Evolutionary conservation across 2,888 invertebrate species (phyloP).

Genomic region (Pachydiplax longipennis): DNA sequence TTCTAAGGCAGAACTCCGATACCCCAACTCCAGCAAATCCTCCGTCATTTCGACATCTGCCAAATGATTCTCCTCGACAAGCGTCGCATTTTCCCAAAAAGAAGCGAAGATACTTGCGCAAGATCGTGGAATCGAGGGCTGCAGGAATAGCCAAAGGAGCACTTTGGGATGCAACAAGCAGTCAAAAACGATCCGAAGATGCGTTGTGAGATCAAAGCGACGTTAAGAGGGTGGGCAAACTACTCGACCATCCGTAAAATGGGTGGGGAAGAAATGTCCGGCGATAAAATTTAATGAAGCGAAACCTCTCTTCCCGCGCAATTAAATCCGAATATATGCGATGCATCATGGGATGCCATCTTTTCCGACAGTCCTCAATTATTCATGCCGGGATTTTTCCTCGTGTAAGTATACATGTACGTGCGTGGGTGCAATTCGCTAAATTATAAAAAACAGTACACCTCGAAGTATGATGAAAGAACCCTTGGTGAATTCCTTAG

Average conservation of each 20-base stretch:
- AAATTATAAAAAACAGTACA: too few species aligned
- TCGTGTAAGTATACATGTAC: too few species aligned
- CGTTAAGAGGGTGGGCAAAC: not conserved
- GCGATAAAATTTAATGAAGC: not conserved
- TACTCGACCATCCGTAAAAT: not conserved
- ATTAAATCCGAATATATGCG: not conserved
- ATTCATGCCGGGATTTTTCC: not conserved
- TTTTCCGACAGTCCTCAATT: not conserved
- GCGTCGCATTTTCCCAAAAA: not conserved
- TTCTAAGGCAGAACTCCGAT: too few species aligned
- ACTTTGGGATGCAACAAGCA: not conserved
- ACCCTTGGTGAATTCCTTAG: too few species aligned
- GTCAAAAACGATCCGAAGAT: not conserved
- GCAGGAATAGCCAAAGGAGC: not conserved
- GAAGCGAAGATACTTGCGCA: not conserved
- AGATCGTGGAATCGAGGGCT: not conserved
- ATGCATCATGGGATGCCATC: not conserved
- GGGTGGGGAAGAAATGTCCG: not conserved
- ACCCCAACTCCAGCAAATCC: too few species aligned
- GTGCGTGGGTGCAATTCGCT: too few species aligned
- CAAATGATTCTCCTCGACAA: not conserved
- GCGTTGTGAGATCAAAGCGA: not conserved
- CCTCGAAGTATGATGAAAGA: too few species aligned
- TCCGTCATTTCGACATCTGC: not conserved
- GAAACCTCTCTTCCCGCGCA: not conserved